Evolutionary conservation across 2,797 vertebrate species (phyloP).

Genomic region (Merluccius polli): DNA sequence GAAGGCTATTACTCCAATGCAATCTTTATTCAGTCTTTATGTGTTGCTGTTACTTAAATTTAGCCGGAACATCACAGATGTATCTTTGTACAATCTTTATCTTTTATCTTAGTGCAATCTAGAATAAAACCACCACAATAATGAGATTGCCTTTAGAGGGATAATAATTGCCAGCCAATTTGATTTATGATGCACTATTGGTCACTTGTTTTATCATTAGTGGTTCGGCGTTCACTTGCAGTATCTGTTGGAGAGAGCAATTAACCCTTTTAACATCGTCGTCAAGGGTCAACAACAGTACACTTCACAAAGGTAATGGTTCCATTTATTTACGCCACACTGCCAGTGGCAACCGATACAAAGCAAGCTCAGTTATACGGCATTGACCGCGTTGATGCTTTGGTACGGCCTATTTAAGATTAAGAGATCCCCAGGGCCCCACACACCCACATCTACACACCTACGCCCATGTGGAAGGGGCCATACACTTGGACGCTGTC

Average conservation of each 20-base stretch:
- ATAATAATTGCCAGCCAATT: neutral
- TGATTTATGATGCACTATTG: neutral
- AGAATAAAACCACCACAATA: neutral
- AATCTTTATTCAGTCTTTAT: neutral
- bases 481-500: slow-evolving; percentile 46
- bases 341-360: neutral
- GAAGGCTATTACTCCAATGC: neutral
- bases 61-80: neutral
- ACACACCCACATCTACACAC: neutral
- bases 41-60: neutral
- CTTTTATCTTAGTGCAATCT: too few relatives aligned
- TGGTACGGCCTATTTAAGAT: neutral
- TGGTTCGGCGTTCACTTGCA: neutral
- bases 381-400: neutral
- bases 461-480: slow-evolving; percentile 1
- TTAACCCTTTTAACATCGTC: neutral
- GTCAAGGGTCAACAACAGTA: neutral
- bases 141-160: neutral
- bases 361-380: neutral
- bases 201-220: neutral
- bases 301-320: neutral
- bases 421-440: neutral
- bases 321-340: neutral
- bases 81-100: too few relatives aligned
- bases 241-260: neutral